Percentiles rank a stretch among this genome's conserved stretches.
phyloP scores from a whole-genome alignment of 2,888 invertebrate species.

The Selenia dentaria region DNA sequence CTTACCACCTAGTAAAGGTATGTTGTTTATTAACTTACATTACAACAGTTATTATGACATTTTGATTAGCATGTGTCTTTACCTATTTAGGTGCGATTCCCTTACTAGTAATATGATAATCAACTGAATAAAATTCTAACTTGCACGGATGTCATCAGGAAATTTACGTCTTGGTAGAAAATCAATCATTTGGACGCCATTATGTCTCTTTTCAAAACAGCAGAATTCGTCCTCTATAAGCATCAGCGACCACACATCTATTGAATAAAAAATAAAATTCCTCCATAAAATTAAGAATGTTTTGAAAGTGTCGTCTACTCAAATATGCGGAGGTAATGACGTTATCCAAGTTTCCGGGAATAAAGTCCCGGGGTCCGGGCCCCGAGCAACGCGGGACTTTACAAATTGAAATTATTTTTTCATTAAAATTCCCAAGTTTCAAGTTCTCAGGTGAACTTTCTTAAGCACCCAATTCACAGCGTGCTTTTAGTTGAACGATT shows the following conservation, averaged over 20 bases:
- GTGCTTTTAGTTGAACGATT: conserved; percentile 58
- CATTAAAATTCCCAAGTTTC: conserved; percentile 72
- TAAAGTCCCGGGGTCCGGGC: conserved; percentile 30
- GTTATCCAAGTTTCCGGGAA: conserved; percentile 48
- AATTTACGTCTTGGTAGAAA: too few relatives aligned
- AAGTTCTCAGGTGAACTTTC: conserved; percentile 72
- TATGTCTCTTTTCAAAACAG: too few relatives aligned
- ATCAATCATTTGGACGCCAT: too few relatives aligned
- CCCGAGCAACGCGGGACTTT: conserved; percentile 48
- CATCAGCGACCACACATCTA: background rate
- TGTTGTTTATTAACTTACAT: too few relatives aligned
- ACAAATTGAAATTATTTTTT: conserved; percentile 83
- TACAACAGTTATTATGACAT: too few relatives aligned
- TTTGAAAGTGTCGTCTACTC: conserved; percentile 60
- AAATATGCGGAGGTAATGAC: conserved; percentile 74
- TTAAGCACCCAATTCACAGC: conserved; percentile 64
- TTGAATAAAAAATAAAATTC: conserved; percentile 24
- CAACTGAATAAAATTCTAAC: too few relatives aligned
- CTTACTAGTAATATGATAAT: too few relatives aligned
- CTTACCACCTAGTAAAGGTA: too few relatives aligned
- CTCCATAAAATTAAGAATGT: conserved; percentile 45
- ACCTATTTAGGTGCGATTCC: too few relatives aligned
- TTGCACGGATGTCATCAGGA: too few relatives aligned
- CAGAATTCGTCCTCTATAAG: too few relatives aligned
- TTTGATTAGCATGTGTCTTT: too few relatives aligned